Base-by-base conservation (phyloP, 2,888 invertebrate species). In the Heliconius erato region DNA sequence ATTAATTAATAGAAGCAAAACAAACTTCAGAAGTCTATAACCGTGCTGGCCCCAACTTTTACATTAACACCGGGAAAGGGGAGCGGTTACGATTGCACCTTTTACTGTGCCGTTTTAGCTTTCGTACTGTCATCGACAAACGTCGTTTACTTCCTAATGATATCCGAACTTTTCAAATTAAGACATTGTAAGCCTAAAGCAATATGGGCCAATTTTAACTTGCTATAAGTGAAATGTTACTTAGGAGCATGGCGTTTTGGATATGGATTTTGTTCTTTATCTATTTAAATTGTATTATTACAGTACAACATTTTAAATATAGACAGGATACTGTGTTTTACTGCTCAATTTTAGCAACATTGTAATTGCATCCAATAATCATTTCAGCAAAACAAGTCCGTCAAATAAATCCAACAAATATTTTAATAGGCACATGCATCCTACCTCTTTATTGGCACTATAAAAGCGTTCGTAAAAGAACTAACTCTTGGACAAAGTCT, bases 351-450 rank as follows among this genome's bases (percentile, higher is more conserved):
- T 91, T 85, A 84, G 92, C 94, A 94, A 95, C 95, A 94, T 89
- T 93, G 95, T 95, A 89, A 89, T 89, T 87, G 86, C 83, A 83
- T 83, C 89, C 92, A 92, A 94, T 94, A 93, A 94, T 94, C 90
- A 93, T 92, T 92, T 92, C 91, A 93, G 92, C 92, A 92, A 90
- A 93, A 92, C 91, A 92, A 92, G 92, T 91, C 85, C 90, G 92
- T 93, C 94, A 93, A 94, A 95, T 95, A 95, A 95, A 94, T 93
- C 92, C 93, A 93, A 92, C 92, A 94, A 95, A 95, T 94, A 94
- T 93, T 95, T 95, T 95, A 95, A 94, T 94, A 92, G 91, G 90
- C 89, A 87, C 90, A 92, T 92, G 91, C 92, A 93, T 94, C 91
- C 92, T 90, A 91, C 90, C 90, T 93, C 92, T 95, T 95, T 95